Conservation (phyloP, 2,113 vertebrate genomes). For the Pyrgilauda ruficollis region DNA sequence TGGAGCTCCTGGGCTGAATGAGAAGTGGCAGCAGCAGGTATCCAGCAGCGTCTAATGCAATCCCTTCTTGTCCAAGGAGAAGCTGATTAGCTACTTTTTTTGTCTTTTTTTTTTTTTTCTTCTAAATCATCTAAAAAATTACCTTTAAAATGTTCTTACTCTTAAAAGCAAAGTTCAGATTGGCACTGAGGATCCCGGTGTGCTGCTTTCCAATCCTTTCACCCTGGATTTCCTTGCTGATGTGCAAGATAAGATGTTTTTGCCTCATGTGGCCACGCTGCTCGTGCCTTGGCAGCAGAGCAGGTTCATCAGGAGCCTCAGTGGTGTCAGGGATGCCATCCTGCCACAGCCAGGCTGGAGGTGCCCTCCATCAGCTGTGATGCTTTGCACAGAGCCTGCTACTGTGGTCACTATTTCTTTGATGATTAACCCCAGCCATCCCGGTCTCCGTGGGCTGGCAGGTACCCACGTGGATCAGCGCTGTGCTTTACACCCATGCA, state of each 20-base stretch:
- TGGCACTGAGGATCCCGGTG: neutral
- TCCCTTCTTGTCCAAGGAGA: neutral
- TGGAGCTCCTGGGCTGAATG: neutral
- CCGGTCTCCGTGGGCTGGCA: fast-evolving
- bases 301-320: fast-evolving
- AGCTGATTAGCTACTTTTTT: neutral
- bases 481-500: neutral
- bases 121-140: neutral
- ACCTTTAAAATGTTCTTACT: neutral
- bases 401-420: neutral
- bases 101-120: neutral
- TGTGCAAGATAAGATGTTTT: neutral
- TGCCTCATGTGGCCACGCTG: fast-evolving
- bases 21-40: neutral
- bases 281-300: fast-evolving
- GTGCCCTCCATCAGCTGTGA: neutral
- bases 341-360: neutral
- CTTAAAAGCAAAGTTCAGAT: neutral
- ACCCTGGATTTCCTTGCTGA: neutral
- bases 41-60: neutral
- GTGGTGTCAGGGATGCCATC: fast-evolving
- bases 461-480: fast-evolving
- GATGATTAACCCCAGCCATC: neutral
- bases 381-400: neutral
- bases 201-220: neutral